A percentile compares a stretch with the other conserved stretches of the same genome.
phyloP scores from a whole-genome alignment of 2,113 vertebrate species.

The Gnathonemus longibarbis region DNA sequence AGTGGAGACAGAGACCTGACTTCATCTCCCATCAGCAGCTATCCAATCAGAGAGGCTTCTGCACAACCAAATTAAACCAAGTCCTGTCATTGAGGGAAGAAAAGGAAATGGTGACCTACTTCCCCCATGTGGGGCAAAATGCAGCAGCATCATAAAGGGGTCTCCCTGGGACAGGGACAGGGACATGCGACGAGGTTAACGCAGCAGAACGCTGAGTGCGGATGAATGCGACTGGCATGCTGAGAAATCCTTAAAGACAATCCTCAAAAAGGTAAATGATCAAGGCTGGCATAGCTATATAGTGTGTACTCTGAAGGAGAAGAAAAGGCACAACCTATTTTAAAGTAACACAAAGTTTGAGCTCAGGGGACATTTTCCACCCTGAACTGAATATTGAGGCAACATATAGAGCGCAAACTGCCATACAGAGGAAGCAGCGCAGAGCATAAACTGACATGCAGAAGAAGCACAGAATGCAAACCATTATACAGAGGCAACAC shows the following conservation, averaged over 20 bases:
- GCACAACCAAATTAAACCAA: not conserved
- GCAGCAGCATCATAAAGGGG: not conserved
- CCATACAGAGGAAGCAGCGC: not conserved
- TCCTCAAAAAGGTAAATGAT: not conserved
- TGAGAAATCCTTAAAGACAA: not conserved
- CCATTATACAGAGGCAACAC: not conserved
- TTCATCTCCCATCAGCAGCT: not conserved
- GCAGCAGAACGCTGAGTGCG: not conserved
- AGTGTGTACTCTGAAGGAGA: not conserved
- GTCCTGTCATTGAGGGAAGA: not conserved
- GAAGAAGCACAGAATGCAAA: not conserved
- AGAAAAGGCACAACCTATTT: slow-evolving; percentile 2
- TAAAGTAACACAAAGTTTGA: not conserved
- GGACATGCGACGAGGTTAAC: not conserved
- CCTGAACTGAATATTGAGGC: not conserved
- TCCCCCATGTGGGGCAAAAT: slow-evolving; percentile 26
- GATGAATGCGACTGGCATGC: not conserved
- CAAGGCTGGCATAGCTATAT: not conserved
- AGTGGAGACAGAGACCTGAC: not conserved
- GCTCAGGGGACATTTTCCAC: not conserved
- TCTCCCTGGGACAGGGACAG: not conserved
- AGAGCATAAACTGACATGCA: not conserved
- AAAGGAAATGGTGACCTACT: slow-evolving; percentile 46
- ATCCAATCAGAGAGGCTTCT: slow-evolving; percentile 4
- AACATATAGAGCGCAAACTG: not conserved